Evolutionary conservation across 2,888 invertebrate species (phyloP).

Genomic region (Chrysolina americana): DNA sequence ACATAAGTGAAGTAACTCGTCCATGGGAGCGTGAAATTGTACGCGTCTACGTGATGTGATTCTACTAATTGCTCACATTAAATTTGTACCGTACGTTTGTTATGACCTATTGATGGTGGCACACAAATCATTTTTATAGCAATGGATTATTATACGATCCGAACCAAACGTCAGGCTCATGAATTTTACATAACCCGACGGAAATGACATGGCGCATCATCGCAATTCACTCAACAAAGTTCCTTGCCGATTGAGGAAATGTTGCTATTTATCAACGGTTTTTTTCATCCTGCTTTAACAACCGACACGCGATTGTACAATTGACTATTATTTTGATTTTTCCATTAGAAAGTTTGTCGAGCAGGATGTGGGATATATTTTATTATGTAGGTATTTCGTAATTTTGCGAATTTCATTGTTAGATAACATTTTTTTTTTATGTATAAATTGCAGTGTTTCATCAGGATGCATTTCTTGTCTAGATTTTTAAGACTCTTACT

Average conservation of each 20-base stretch:
- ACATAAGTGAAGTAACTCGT: too few relatives aligned
- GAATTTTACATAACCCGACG: not conserved
- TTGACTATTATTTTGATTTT: not conserved
- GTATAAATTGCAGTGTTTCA: too few relatives aligned
- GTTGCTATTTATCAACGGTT: conserved; percentile 4
- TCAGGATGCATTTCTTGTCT: too few relatives aligned
- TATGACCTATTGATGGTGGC: conserved; percentile 8
- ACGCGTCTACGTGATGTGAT: not conserved
- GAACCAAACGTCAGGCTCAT: not conserved
- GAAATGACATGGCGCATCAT: not conserved
- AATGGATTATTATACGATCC: not conserved
- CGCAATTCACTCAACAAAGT: conserved; percentile 2
- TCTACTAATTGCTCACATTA: conserved; percentile 6
- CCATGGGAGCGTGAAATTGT: not conserved
- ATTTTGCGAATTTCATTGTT: not conserved
- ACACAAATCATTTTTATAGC: conserved; percentile 19
- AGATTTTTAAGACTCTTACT: too few relatives aligned
- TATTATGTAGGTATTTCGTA: not conserved
- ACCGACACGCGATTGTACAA: not conserved
- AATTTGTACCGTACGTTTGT: conserved; percentile 13
- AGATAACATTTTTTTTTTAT: not conserved
- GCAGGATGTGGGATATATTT: not conserved
- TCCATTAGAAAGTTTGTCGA: not conserved
- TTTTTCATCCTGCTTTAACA: not conserved
- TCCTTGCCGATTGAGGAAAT: not conserved